Percentiles rank a stretch among this genome's conserved stretches.
These are phyloP conservation scores for Euthynnus affinis DNA, from an alignment of 2,797 vertebrate genomes.

Conservation along the genomic window DNA sequence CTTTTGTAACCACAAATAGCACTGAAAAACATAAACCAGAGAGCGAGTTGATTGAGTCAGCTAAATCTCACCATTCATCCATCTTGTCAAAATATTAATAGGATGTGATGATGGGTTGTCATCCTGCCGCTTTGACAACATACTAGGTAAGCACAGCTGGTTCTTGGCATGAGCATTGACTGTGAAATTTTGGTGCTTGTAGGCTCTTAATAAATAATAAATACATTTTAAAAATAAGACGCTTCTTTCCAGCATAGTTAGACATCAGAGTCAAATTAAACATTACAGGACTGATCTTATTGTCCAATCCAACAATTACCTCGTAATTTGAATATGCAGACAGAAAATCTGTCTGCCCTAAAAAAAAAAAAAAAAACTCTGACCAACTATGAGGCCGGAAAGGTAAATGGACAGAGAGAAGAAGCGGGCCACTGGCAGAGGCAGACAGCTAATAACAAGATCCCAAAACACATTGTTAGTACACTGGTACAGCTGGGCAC, in stretches of 20 bases:
- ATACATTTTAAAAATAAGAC: constrained; percentile 21
- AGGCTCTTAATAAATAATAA: background rate
- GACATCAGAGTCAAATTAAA: constrained; percentile 17
- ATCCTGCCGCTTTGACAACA: constrained; percentile 41
- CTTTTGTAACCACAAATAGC: constrained; percentile 5
- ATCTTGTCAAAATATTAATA: constrained; percentile 62
- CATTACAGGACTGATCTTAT: background rate
- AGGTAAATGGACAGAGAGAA: constrained; percentile 3
- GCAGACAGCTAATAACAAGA: constrained; percentile 15
- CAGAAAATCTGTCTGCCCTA: background rate
- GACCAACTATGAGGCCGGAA: background rate
- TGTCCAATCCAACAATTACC: background rate
- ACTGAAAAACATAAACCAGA: constrained; percentile 10
- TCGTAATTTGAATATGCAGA: background rate
- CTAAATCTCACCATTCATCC: constrained; percentile 50
- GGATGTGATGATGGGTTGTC: constrained; percentile 61
- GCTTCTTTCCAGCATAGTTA: background rate
- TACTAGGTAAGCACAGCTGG: constrained; percentile 46
- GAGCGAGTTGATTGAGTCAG: constrained; percentile 29
- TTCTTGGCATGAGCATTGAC: constrained; percentile 4
- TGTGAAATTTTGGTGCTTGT: constrained; percentile 10
- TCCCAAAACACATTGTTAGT: constrained; percentile 32
- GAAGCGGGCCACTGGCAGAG: background rate
- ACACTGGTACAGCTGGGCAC: constrained; percentile 41
- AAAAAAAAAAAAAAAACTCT: background rate